Percentiles rank a stretch among this genome's conserved stretches.
Evolutionary conservation across 30 jellyfish, hydroid and myxozoan species (phyloP).

Genomic region (Mastigias papua): DNA sequence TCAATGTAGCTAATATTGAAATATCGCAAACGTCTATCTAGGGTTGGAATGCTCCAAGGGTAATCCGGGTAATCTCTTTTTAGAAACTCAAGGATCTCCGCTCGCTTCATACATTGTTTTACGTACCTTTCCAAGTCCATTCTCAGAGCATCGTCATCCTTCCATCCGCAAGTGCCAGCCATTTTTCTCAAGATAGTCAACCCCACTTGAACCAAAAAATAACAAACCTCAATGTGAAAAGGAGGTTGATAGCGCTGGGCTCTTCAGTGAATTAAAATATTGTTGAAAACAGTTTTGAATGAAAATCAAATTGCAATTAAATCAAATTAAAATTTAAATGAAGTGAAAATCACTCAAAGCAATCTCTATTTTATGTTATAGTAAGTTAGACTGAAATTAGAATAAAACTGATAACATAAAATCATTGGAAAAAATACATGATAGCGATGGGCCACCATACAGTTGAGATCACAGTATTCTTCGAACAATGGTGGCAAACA

Average conservation of each 20-base stretch:
- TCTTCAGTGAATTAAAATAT: neutral
- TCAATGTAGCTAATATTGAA: conserved; percentile 24
- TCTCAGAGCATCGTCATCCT: neutral
- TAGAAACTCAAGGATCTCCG: conserved; percentile 17
- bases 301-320: neutral
- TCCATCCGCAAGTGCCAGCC: neutral
- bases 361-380: neutral
- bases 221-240: neutral
- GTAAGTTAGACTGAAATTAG: neutral
- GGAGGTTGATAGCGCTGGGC: neutral
- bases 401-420: neutral
- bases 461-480: too few species aligned
- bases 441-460: neutral
- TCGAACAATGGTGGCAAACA: too few species aligned
- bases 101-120: conserved; percentile 13
- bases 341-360: neutral
- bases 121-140: conserved; percentile 37
- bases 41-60: conserved; percentile 65
- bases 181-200: neutral
- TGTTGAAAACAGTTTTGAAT: neutral
- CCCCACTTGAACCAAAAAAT: neutral
- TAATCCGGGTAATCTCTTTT: conserved; percentile 28
- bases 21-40: conserved; percentile 56
- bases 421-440: neutral
- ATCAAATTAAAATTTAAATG: neutral